Base-by-base conservation (phyloP, 2,797 vertebrate genomes). In the Neopelma chrysocephalum region DNA sequence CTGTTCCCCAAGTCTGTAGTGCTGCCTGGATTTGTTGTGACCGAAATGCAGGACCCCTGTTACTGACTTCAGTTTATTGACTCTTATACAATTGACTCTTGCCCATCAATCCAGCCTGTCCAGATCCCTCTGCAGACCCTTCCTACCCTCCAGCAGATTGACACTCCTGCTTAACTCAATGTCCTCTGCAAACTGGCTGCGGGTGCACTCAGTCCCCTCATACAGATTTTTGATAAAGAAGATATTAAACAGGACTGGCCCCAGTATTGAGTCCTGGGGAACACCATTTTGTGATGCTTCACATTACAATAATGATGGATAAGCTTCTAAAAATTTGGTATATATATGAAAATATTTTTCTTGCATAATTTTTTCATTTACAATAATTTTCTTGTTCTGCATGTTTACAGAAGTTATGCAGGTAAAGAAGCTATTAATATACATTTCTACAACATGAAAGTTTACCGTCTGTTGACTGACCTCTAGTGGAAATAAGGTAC, bases 381-480 rank as follows among this genome's bases (percentile, higher is more conserved):
- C 2, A 83, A 19, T 42, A n/a, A 42, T 60, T 78, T 18, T 40
- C 25, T 73, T 69, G 6, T 60, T 64, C 50, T 45, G 27, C 43
- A 69, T 3, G 9, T 57, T 87, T 70, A 34, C 27, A 40, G 16
- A 48, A 34, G 5, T 38, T 57, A 43, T 4, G 1, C 4, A 31
- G n/a, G 48, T 58, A 87, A 93, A 85, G 27, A 60, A 76, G 11
- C 4, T 69, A 62, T 62, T 11, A 60, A 27, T 21, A 61, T 3
- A 10, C 15, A 26, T 80, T 62, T n/a, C 36, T 61, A 36, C 34
- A 78, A 10, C 15, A 15, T 11, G 34, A 72, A 81, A 75, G 18
- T 96, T 93, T 87, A 56, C 81, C 36, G 79, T 93, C 71, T 89
- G 40, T 85, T 94, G 86, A 61, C 94, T 95, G 96, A 95, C 96